Evolutionary conservation across 2,113 vertebrate species (phyloP), one percentile per base, ranked within the genome.

Genomic region (Mobula hypostoma): DNA sequence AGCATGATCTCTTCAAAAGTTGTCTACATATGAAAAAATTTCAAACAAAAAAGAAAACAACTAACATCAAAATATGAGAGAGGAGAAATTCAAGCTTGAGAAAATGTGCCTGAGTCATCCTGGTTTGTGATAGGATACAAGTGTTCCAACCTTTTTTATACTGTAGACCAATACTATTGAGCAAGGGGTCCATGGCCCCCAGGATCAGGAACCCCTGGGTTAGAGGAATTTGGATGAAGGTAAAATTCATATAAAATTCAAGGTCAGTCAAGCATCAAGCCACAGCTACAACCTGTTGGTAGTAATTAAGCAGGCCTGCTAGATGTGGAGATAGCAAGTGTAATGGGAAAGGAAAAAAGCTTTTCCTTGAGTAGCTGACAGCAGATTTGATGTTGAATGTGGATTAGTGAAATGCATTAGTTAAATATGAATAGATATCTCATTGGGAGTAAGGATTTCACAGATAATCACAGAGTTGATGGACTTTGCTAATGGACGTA

Each of bases 371-470:
- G 83, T 58, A 87, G 83, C 56, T 88, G 83, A 88, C 83, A 88
- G 83, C 11, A 88, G 83, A 88, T 88, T 61, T 88, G 11, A 27
- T 56, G 1, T 29, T 88, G 83, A 63, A 61, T 63, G 82, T 58
- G 58, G 83, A 63, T 63, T 83, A 83, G 11, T 63, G 27, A 85
- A 85, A 63, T 88, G 56, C 83, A 88, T 63, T 88, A 88, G 83
- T 88, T 88, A 61, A 88, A 88, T 88, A 88, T 88, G 83, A 88
- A 88, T 88, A 63, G 83, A 88, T 88, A 63, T 11, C 83, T 88
- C 58, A 7, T 56, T 15, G n/a, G 5, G 83, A 88, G 58, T 29
- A 15, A 88, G 21, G 56, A 63, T 88, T 88, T 15, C 58, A 88
- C 83, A 88, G 83, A 88, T 88, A 88, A 63, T 61, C 27, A 88